These are phyloP conservation scores for Thalassophryne amazonica DNA, from an alignment of 2,797 vertebrate species.

Conservation along the genomic window DNA sequence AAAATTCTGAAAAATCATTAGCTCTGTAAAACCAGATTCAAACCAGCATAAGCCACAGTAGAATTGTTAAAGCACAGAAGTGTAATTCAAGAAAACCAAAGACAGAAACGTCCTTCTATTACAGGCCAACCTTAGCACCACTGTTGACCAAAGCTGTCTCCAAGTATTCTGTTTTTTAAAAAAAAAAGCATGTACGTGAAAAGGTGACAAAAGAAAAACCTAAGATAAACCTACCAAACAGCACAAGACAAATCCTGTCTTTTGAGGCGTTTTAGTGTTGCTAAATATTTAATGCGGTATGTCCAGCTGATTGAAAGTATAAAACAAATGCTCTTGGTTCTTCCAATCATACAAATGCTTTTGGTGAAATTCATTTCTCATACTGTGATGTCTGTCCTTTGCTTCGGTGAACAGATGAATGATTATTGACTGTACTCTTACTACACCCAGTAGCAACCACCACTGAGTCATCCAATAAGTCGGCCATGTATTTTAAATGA, in stretches of 20 bases:
- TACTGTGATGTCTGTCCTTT: background rate
- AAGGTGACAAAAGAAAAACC: too few species aligned
- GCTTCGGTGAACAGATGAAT: constrained; percentile 20
- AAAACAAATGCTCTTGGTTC: background rate
- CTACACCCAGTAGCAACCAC: background rate
- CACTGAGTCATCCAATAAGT: constrained; percentile 34
- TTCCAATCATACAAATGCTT: background rate
- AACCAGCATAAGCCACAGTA: background rate
- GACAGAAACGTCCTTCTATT: too few species aligned
- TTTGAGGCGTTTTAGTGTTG: too few species aligned
- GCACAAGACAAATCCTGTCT: too few species aligned
- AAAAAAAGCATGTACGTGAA: too few species aligned
- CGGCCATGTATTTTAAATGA: constrained; percentile 7
- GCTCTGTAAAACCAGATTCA: background rate
- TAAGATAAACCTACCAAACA: too few species aligned
- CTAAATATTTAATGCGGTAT: too few species aligned
- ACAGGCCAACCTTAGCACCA: too few species aligned
- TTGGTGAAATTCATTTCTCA: background rate
- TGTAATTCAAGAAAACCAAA: background rate
- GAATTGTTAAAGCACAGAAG: background rate
- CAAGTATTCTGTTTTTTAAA: too few species aligned
- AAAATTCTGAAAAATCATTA: constrained; percentile 10
- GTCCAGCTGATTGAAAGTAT: too few species aligned
- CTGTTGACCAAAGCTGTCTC: too few species aligned
- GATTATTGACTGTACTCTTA: constrained; percentile 19